Conservation (phyloP, 2,113 vertebrate genomes). For the Pollachius pollachius region DNA sequence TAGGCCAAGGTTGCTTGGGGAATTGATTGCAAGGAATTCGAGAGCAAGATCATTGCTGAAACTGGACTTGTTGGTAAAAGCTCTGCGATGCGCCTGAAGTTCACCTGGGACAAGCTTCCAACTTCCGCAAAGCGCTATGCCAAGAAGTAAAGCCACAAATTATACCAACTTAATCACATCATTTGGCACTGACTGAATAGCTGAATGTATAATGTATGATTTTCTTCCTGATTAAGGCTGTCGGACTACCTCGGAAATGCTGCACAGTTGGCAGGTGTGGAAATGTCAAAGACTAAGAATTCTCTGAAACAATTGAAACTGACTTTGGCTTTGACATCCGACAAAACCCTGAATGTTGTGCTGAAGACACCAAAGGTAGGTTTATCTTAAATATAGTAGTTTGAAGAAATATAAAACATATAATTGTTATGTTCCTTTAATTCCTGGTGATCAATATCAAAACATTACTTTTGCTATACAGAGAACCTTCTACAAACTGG, state of each 20-base stretch:
- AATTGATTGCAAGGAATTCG: conserved; percentile 70
- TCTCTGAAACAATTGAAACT: conserved; percentile 64
- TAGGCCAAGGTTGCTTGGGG: conserved; percentile 72
- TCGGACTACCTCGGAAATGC: conserved; percentile 49
- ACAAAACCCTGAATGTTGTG: conserved; percentile 68
- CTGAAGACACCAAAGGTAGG: conserved; percentile 73
- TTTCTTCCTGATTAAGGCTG: conserved; percentile 56
- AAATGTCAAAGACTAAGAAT: conserved; percentile 56
- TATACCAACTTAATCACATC: neutral
- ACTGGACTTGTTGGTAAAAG: conserved; percentile 58
- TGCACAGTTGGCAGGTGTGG: conserved; percentile 52
- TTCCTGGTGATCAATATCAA: neutral
- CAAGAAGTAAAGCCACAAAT: conserved; percentile 64
- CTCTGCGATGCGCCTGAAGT: conserved; percentile 67
- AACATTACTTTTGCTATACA: conserved; percentile 17
- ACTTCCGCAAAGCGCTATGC: conserved; percentile 39
- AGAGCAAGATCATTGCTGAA: conserved; percentile 50
- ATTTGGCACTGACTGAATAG: neutral
- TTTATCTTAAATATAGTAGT: neutral
- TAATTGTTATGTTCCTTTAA: neutral
- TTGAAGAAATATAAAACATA: neutral
- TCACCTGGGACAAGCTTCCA: conserved; percentile 69
- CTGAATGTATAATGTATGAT: neutral
- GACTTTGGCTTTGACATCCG: conserved; percentile 66
- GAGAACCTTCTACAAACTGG: conserved; percentile 50